phyloP scores from a whole-genome alignment of 2,113 vertebrate genomes.

The Scomber colias region DNA sequence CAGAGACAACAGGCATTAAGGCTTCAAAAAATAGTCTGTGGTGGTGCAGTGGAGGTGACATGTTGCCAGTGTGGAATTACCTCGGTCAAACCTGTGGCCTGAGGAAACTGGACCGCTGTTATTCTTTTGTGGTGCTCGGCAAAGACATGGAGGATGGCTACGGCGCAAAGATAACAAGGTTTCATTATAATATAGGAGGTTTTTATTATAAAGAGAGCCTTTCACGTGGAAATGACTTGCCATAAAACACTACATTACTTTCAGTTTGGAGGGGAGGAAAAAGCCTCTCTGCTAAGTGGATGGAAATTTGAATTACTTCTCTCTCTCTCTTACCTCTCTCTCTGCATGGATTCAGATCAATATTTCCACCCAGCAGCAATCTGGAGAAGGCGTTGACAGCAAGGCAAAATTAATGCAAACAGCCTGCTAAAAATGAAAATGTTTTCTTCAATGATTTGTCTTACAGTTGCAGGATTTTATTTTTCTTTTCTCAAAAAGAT shows the following conservation, averaged over 20 bases:
- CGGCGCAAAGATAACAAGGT: conserved; percentile 38
- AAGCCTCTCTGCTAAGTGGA: conserved; percentile 25
- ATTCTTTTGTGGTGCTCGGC: conserved; percentile 48
- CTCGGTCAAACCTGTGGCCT: neutral
- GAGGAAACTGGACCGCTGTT: conserved; percentile 40
- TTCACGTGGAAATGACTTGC: conserved; percentile 42
- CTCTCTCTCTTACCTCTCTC: neutral
- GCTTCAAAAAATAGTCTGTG: conserved; percentile 11
- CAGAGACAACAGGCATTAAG: conserved; percentile 3
- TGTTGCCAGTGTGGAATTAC: conserved; percentile 42
- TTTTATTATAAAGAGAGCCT: conserved; percentile 36
- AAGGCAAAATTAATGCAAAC: conserved; percentile 24
- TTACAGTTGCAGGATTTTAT: conserved; percentile 26
- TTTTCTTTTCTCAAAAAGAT: conserved; percentile 15
- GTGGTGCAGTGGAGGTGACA: conserved; percentile 43
- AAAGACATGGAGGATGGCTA: conserved; percentile 25
- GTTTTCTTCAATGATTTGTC: conserved; percentile 27
- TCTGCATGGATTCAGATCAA: conserved; percentile 32
- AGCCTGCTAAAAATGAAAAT: conserved; percentile 36
- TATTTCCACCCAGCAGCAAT: conserved; percentile 40
- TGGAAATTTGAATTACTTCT: conserved; percentile 49
- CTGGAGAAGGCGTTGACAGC: conserved; percentile 24
- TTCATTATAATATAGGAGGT: conserved; percentile 17
- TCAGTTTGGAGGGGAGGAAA: conserved; percentile 1
- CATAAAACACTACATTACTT: conserved; percentile 45